These are phyloP conservation scores for Antheraea assamensis DNA, from an alignment of 2,888 invertebrate species.

Conservation along the genomic window DNA sequence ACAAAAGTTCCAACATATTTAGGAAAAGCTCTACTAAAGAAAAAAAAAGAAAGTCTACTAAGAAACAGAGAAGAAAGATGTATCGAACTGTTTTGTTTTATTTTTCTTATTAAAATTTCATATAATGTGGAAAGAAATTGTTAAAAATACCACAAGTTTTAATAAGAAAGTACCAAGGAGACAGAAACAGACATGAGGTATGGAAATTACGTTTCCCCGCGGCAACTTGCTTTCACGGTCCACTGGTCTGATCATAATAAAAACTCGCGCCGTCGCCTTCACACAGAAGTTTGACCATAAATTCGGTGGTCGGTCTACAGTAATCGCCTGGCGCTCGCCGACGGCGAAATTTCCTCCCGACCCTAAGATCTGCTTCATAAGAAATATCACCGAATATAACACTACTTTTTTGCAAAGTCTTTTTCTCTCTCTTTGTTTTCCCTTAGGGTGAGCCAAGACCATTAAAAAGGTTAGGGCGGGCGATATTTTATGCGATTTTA, in stretches of 20 bases:
- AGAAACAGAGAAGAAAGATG: too few species aligned
- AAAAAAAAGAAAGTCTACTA: too few species aligned
- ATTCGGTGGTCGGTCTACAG: conserved; percentile 73
- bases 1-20: too few species aligned
- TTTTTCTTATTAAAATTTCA: too few species aligned
- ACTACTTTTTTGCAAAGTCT: conserved; percentile 74
- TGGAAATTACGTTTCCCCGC: conserved; percentile 78
- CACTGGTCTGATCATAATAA: conserved; percentile 83
- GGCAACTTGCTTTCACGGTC: conserved; percentile 82
- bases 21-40: too few species aligned
- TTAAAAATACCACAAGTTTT: conserved; percentile 57
- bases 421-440: conserved; percentile 66
- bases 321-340: conserved; percentile 67
- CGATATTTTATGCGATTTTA: conserved; percentile 80
- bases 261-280: conserved; percentile 81
- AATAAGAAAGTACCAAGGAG: conserved; percentile 76
- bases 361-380: conserved; percentile 75
- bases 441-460: conserved; percentile 67
- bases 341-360: conserved; percentile 63
- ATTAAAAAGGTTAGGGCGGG: conserved; percentile 78
- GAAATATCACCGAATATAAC: conserved; percentile 67
- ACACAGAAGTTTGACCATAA: conserved; percentile 82
- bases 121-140: conserved; percentile 22
- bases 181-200: conserved; percentile 79
- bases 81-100: too few species aligned